Evolutionary conservation across 2,113 vertebrate species (phyloP).

Genomic region (Eulacestoma nigropectus): DNA sequence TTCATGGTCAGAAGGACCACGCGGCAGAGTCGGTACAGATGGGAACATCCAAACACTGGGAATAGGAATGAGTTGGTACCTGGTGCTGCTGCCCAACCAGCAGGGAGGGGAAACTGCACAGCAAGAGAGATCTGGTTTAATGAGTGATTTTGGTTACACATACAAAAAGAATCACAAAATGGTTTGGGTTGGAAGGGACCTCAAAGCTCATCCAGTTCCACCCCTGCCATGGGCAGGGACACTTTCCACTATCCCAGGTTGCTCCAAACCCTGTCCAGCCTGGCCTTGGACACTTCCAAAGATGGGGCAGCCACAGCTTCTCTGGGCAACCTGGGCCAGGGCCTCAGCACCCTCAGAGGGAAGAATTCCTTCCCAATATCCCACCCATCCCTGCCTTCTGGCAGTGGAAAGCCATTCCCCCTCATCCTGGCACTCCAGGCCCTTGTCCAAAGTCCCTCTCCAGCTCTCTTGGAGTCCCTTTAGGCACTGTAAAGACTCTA

Average conservation of each 20-base stretch:
- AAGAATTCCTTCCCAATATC: not conserved
- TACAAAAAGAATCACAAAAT: not conserved
- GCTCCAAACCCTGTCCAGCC: accelerated
- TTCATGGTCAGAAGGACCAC: not conserved
- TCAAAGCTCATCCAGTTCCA: not conserved
- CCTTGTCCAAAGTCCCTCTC: not conserved
- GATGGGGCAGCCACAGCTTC: not conserved
- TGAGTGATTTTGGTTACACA: not conserved
- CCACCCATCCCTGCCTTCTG: not conserved
- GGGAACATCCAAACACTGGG: not conserved
- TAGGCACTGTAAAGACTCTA: not conserved
- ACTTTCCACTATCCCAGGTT: accelerated
- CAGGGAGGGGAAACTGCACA: not conserved
- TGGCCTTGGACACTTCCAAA: not conserved
- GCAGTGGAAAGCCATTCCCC: not conserved
- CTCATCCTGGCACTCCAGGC: not conserved
- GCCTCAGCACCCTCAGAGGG: accelerated
- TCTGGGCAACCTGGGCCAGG: not conserved
- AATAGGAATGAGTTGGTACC: not conserved
- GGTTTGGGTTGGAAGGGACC: not conserved
- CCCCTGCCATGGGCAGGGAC: not conserved
- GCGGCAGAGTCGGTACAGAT: accelerated
- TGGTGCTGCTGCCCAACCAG: not conserved
- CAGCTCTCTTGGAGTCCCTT: not conserved
- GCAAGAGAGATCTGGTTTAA: not conserved